phyloP scores from a whole-genome alignment of 2,888 invertebrate species.

The Phyllotreta cruciferae region DNA sequence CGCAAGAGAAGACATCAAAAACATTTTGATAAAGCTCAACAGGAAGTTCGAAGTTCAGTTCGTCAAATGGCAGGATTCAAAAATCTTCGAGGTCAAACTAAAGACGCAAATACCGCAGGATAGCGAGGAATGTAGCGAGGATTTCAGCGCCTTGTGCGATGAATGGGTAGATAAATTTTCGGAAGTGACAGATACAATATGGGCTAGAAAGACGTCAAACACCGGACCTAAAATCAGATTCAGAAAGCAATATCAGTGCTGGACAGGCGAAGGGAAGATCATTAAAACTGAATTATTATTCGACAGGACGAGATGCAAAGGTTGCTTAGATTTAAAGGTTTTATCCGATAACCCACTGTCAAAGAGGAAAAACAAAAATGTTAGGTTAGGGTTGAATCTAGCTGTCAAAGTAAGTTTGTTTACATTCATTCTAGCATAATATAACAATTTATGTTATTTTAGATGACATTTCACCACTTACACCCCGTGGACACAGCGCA shows the following conservation, averaged over 20 bases:
- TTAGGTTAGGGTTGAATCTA: slow-evolving; percentile 56
- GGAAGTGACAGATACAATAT: slow-evolving; percentile 56
- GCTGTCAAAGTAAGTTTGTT: slow-evolving; percentile 56
- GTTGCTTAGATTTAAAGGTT: slow-evolving; percentile 58
- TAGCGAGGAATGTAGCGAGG: slow-evolving; percentile 57
- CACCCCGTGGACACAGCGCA: slow-evolving; percentile 52
- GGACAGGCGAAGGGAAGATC: slow-evolving; percentile 56
- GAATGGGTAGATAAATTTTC: slow-evolving; percentile 60
- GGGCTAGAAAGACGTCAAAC: slow-evolving; percentile 60
- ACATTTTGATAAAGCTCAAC: slow-evolving; percentile 53
- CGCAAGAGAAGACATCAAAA: slow-evolving; percentile 54
- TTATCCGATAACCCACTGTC: slow-evolving; percentile 56
- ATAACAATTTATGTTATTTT: slow-evolving; percentile 30
- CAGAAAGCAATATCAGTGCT: slow-evolving; percentile 60
- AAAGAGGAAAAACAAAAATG: slow-evolving; percentile 56
- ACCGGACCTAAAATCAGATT: slow-evolving; percentile 60
- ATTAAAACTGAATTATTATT: slow-evolving; percentile 58
- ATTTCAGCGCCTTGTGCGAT: slow-evolving; percentile 58
- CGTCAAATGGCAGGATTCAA: slow-evolving; percentile 56
- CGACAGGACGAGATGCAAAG: slow-evolving; percentile 58
- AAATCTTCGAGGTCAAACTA: slow-evolving; percentile 57
- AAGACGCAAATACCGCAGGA: slow-evolving; percentile 56
- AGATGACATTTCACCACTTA: slow-evolving; percentile 58
- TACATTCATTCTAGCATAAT: neutral
- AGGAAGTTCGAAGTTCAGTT: slow-evolving; percentile 57